These are phyloP conservation scores for Rhogogaster chlorosoma DNA, from an alignment of 2,888 invertebrate species.

Conservation along the genomic window DNA sequence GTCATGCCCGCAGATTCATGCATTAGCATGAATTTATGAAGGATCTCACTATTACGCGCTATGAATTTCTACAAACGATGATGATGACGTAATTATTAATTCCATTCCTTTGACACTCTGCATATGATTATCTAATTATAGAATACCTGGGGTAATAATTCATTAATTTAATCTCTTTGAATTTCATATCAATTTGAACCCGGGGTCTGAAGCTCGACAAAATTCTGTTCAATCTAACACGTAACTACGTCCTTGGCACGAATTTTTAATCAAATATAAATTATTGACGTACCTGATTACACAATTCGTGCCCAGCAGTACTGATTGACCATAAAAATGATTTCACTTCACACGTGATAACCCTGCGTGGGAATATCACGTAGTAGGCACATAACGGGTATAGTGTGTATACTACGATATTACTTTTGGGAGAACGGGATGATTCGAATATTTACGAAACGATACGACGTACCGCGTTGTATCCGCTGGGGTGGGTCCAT, in stretches of 20 bases:
- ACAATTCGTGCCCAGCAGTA: background rate
- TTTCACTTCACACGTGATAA: background rate
- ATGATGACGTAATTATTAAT: background rate
- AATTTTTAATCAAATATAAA: background rate
- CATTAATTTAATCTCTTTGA: background rate
- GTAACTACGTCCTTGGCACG: background rate
- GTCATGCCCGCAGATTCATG: background rate
- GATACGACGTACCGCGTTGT: background rate
- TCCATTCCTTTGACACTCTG: background rate
- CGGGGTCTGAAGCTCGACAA: background rate
- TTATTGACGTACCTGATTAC: background rate
- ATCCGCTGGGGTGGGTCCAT: conserved; percentile 1
- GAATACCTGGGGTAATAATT: background rate
- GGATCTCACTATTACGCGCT: background rate
- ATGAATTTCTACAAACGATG: background rate
- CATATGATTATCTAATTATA: background rate
- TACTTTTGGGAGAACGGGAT: conserved; percentile 7
- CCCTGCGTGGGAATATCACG: background rate
- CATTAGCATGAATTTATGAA: background rate
- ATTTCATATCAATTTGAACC: background rate
- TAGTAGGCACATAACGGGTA: background rate
- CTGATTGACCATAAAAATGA: background rate
- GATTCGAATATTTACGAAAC: conserved; percentile 10
- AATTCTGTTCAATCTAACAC: background rate
- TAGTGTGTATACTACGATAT: background rate